Base-by-base conservation (phyloP, 2,113 vertebrate genomes). In the Dolichallabes microphthalmus region DNA sequence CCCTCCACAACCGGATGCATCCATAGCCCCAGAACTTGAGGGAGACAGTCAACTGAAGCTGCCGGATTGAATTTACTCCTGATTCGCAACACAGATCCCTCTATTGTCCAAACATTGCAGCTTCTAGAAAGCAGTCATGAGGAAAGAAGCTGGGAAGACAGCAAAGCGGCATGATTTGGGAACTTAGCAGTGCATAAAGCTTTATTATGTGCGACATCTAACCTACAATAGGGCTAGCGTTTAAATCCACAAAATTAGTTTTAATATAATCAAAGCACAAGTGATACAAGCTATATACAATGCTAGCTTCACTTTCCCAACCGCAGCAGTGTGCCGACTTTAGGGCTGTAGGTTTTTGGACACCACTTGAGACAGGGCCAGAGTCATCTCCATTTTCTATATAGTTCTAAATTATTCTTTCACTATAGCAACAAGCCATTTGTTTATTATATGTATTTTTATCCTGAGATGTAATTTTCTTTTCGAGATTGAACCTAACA, bases 21-120 rank as follows among this genome's bases (percentile, higher is more conserved):
- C 82, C 52, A 63, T n/a, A 84, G 77, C 73, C 74, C 86, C 64
- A 73, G 82, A 88, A 86, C 74, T 82, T 86, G 73, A 45, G 61
- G 14, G 69, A 82, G 60, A 80, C 75, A 84, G 82, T 80, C 87
- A 75, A 75, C 73, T 85, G 85, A 88, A 79, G 64, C 85, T 86
- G 82, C 85, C 82, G 35, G 50, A 86, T 84, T 84, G 63, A 82
- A 87, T 88, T 86, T 82, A 60, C 55, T 39, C 57, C 58, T 82
- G 73, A 84, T 86, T 84, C 45, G 50, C 73, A 58, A 85, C 86
- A 82, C 79, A 86, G 85, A 86, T 89, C 87, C 85, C 57, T 88
- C 85, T 86, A 85, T 89, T 88, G 85, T 88, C 88, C 80, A 69
- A 86, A 84, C 53, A 78, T 83, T 85, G 82, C 53, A 2, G 22